Percentiles rank a stretch among this genome's conserved stretches.
These are phyloP conservation scores for Tinea semifulvella DNA, from an alignment of 2,888 invertebrate species.

Conservation along the genomic window DNA sequence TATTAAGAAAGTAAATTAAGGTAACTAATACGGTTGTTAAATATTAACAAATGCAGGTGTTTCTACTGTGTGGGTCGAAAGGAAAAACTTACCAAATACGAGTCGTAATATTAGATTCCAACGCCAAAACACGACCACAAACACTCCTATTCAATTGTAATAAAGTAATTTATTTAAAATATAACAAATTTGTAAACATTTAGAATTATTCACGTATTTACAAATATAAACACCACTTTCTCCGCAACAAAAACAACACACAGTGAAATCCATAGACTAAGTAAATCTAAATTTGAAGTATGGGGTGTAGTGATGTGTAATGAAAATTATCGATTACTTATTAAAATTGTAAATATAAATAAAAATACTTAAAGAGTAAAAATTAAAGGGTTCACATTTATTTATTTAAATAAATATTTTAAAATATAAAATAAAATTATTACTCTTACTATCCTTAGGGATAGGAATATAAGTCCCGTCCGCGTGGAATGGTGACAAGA, in stretches of 20 bases:
- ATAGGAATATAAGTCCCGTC: too few relatives aligned
- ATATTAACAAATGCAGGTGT: background rate
- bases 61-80: background rate
- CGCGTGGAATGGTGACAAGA: too few relatives aligned
- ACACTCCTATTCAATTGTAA: background rate
- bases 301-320: background rate
- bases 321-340: background rate
- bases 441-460: too few relatives aligned
- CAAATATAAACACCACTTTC: constrained; percentile 46
- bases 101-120: background rate
- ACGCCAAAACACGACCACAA: background rate
- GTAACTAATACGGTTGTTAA: constrained; percentile 5
- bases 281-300: constrained; percentile 16
- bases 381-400: too few relatives aligned
- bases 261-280: constrained; percentile 36
- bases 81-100: constrained; percentile 5
- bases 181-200: background rate
- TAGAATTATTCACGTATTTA: constrained; percentile 33
- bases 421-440: too few relatives aligned
- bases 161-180: background rate
- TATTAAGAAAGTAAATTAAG: background rate
- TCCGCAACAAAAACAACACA: constrained; percentile 30
- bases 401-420: too few relatives aligned
- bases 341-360: too few relatives aligned
- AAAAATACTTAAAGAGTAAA: too few relatives aligned